These are phyloP conservation scores for Petaurus breviceps DNA, from an alignment of 2,113 vertebrate genomes.

Conservation along the genomic window DNA sequence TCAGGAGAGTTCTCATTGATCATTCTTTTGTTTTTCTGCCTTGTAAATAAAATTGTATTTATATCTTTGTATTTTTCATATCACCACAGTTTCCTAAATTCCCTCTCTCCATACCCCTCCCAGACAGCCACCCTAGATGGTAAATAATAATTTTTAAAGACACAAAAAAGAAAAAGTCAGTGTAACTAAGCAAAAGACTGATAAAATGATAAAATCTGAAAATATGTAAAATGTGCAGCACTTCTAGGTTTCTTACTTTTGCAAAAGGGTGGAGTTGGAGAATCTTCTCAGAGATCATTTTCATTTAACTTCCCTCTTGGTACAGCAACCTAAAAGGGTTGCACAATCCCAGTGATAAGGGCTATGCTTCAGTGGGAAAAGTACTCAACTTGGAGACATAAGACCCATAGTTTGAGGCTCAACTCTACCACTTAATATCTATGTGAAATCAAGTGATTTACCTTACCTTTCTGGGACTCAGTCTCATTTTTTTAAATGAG, in stretches of 20 bases:
- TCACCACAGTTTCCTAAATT: background rate
- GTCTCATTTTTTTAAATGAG: constrained; percentile 12
- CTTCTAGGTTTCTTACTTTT: background rate
- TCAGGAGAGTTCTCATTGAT: background rate
- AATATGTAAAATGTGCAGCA: background rate
- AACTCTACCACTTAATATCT: background rate
- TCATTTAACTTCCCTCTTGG: background rate
- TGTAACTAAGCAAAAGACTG: background rate
- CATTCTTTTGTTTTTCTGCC: background rate
- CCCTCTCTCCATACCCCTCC: background rate
- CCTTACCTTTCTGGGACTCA: background rate
- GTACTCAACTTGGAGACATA: background rate
- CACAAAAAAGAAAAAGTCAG: background rate
- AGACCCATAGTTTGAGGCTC: background rate
- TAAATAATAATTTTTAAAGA: background rate
- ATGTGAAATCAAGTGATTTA: background rate
- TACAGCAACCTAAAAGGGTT: background rate
- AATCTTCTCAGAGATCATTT: background rate
- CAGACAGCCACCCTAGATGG: background rate
- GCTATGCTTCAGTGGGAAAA: background rate
- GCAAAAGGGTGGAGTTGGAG: background rate
- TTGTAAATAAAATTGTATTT: background rate
- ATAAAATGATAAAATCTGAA: background rate
- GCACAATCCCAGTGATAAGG: background rate
- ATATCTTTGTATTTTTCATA: background rate